Conservation (phyloP, 1,140 invertebrate species). For the Papilio dardanus region DNA sequence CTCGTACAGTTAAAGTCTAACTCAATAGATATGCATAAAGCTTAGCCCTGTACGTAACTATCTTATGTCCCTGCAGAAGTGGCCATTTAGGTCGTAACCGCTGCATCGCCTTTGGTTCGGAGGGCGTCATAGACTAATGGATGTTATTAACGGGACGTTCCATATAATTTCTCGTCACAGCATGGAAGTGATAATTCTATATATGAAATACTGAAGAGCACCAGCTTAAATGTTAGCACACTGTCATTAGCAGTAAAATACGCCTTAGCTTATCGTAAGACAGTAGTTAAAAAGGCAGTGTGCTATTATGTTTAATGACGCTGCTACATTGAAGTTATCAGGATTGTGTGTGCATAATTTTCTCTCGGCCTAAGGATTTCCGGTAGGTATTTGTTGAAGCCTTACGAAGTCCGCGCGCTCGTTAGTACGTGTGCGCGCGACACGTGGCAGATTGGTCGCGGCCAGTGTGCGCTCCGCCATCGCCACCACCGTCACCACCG, state of each 20-base stretch:
- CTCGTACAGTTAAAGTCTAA: neutral
- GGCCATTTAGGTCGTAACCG: constrained; percentile 5
- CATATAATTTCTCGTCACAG: neutral
- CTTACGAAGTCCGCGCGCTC: constrained; percentile 2
- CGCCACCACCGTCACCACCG: neutral
- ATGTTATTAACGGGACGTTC: constrained; percentile 17
- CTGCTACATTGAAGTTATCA: neutral
- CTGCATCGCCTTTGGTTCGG: neutral
- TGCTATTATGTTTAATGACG: constrained; percentile 24
- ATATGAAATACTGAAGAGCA: neutral
- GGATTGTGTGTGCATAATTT: constrained; percentile 9
- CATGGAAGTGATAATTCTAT: neutral
- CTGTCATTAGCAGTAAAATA: neutral
- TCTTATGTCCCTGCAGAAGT: neutral
- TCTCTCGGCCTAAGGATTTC: constrained; percentile 6
- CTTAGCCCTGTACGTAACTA: neutral
- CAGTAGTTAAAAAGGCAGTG: neutral
- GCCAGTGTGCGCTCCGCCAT: neutral
- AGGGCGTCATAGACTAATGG: constrained; percentile 1
- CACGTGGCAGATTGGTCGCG: constrained; percentile 29
- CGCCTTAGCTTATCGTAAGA: neutral
- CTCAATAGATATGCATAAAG: neutral
- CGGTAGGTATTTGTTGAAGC: constrained; percentile 12
- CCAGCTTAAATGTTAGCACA: neutral
- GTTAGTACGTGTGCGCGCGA: constrained; percentile 22